Conservation (phyloP, 1,140 invertebrate species). For the Protaetia brevitarsis region DNA sequence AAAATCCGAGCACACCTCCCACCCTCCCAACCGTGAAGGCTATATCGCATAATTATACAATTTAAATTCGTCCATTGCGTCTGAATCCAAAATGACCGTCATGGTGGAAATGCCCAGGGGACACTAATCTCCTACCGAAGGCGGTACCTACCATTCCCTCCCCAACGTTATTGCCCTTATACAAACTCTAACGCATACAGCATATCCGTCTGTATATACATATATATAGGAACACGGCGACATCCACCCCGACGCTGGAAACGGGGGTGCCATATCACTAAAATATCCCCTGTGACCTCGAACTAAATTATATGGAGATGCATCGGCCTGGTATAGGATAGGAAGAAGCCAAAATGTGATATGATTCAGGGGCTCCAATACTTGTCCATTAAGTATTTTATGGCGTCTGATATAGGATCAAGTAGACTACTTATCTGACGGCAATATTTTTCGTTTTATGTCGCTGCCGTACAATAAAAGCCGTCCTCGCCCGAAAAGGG, state of each 20-base stretch:
- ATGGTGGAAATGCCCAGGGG: constrained; percentile 8
- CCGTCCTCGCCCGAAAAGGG: background rate
- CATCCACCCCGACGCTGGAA: background rate
- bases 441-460: constrained; percentile 17
- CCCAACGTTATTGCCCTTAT: background rate
- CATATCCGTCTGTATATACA: background rate
- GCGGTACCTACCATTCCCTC: background rate
- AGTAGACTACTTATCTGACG: constrained; percentile 16
- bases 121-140: background rate
- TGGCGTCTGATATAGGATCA: constrained; percentile 14
- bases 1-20: constrained; percentile 2
- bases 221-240: background rate
- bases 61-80: constrained; percentile 16
- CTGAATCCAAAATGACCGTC: constrained; percentile 15
- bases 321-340: background rate
- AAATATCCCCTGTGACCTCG: constrained; percentile 12
- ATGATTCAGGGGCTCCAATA: constrained; percentile 6
- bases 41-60: background rate
- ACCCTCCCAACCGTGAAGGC: background rate
- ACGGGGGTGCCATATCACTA: constrained; percentile 7
- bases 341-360: constrained; percentile 14
- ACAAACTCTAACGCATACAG: background rate
- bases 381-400: constrained; percentile 18
- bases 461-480: constrained; percentile 3
- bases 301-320: constrained; percentile 10